phyloP scores from a whole-genome alignment of 2,888 invertebrate species.

The Pecten maximus region DNA sequence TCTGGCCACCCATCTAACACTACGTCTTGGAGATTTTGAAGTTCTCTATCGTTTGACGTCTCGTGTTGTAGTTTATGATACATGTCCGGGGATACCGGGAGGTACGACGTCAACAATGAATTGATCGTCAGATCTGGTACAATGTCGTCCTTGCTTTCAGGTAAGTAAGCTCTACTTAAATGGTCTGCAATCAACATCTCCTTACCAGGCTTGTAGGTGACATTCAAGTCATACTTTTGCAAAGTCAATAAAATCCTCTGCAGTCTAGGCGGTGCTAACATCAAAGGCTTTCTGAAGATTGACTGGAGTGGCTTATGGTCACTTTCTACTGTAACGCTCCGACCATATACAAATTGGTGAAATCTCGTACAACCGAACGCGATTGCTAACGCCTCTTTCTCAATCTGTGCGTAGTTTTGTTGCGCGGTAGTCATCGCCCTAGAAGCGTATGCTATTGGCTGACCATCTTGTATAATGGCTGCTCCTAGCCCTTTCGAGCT shows the following conservation, averaged over 20 bases:
- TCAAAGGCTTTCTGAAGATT: conserved; percentile 45
- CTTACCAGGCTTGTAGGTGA: conserved; percentile 54
- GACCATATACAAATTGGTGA: conserved; percentile 49
- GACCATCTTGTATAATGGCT: conserved; percentile 42
- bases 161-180: conserved; percentile 45
- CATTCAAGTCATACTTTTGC: conserved; percentile 53
- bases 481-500: conserved; percentile 45
- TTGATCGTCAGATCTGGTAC: conserved; percentile 45
- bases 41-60: conserved; percentile 44
- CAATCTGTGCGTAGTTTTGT: conserved; percentile 55
- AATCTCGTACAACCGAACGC: conserved; percentile 50
- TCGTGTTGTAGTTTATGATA: conserved; percentile 41
- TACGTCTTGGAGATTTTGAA: conserved; percentile 35
- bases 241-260: conserved; percentile 46
- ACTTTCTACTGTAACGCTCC: conserved; percentile 40
- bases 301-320: conserved; percentile 53
- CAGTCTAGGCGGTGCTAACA: conserved; percentile 43
- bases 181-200: conserved; percentile 48
- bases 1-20: conserved; percentile 43
- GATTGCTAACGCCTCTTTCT: conserved; percentile 57
- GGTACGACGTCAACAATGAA: conserved; percentile 43
- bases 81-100: conserved; percentile 46
- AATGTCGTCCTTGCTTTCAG: conserved; percentile 43
- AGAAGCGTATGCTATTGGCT: conserved; percentile 52
- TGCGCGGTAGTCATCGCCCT: conserved; percentile 52